These are phyloP conservation scores for Hapalemur alaotrensis DNA, from an alignment of 2,797 vertebrate genomes.

Conservation along the genomic window DNA sequence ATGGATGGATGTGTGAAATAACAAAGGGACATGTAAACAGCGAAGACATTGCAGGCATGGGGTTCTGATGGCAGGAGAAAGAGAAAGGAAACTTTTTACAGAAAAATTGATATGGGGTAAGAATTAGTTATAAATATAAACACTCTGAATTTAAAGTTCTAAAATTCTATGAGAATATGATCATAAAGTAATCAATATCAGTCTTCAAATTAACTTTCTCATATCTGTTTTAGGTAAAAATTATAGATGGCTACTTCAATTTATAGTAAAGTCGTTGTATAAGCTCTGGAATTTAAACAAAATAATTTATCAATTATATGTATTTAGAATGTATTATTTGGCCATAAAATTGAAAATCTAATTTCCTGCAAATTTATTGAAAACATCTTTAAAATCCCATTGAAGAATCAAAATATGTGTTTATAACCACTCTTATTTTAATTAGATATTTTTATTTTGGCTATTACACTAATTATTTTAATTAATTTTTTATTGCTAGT, in stretches of 20 bases:
- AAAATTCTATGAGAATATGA: background rate
- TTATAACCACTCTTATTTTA: constrained; percentile 41
- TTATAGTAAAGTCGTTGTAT: background rate
- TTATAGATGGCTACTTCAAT: background rate
- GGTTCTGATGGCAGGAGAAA: background rate
- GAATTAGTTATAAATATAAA: background rate
- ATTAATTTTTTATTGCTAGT: constrained; percentile 35
- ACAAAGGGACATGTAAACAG: background rate
- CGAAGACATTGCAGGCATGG: too few species aligned
- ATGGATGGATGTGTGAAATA: background rate
- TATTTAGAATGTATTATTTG: constrained; percentile 48
- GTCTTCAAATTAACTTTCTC: constrained; percentile 12
- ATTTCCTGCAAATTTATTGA: constrained; percentile 51
- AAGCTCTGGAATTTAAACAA: constrained; percentile 34
- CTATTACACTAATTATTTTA: constrained; percentile 15
- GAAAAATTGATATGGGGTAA: background rate
- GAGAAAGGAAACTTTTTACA: background rate
- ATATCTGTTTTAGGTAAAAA: background rate
- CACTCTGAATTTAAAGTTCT: background rate
- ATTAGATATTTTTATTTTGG: background rate
- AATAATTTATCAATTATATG: background rate
- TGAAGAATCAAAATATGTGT: background rate
- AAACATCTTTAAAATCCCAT: background rate
- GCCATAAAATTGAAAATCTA: constrained; percentile 44
- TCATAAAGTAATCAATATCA: background rate